These are phyloP conservation scores for Chrysotoxum bicinctum DNA, from an alignment of 2,888 invertebrate species.

Conservation along the genomic window DNA sequence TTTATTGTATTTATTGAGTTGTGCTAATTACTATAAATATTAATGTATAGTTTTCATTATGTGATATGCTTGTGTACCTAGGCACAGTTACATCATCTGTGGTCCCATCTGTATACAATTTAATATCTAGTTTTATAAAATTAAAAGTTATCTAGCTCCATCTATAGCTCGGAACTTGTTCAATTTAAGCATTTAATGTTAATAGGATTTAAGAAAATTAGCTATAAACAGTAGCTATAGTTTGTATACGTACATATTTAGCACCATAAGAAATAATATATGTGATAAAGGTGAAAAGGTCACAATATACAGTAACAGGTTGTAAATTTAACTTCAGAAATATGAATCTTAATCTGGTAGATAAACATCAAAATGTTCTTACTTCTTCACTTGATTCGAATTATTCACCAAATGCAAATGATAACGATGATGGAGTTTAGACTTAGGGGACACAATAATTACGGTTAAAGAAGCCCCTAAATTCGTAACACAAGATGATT, in stretches of 20 bases:
- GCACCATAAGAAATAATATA: neutral
- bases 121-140: neutral
- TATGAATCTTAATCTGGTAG: too few relatives aligned
- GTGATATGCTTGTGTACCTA: slow-evolving; percentile 19
- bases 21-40: slow-evolving; percentile 47
- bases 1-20: slow-evolving; percentile 17
- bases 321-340: too few relatives aligned
- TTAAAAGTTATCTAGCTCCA: neutral
- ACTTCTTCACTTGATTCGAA: too few relatives aligned
- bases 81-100: slow-evolving; percentile 56
- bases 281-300: neutral
- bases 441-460: too few relatives aligned
- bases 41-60: slow-evolving; percentile 21
- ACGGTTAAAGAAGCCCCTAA: too few relatives aligned
- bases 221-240: neutral
- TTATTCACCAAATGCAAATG: too few relatives aligned
- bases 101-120: slow-evolving; percentile 1
- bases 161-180: slow-evolving; percentile 42
- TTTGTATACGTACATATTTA: neutral
- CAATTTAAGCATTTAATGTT: neutral
- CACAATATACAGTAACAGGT: neutral
- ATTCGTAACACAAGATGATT: too few relatives aligned
- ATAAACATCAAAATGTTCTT: too few relatives aligned
- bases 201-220: neutral
- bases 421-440: too few relatives aligned